Base-by-base conservation (phyloP, 2,888 invertebrate genomes). In the Chrysodeixis includens region DNA sequence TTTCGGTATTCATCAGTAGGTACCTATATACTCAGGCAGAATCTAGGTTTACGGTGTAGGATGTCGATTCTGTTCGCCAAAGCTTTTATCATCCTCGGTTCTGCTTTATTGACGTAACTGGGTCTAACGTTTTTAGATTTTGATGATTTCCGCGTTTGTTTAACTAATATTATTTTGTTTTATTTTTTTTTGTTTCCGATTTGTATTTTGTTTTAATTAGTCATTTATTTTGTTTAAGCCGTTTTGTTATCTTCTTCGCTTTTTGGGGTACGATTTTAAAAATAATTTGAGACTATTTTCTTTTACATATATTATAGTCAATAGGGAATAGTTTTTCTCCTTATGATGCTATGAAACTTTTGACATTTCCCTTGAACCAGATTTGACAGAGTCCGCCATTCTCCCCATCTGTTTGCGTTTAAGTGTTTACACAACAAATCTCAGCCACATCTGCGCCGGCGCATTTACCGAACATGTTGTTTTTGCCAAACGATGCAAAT, bases 401-500 rank as follows among this genome's bases (percentile, higher is more conserved):
- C n/a, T 61, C 49, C 26, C 7, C 64, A 58, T 54, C 44, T 63
- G 68, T 69, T 61, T 56, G 9, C 74, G 66, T 69, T 63, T 63
- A 67, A 56, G 9, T 78, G 66, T 69, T 63, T 63, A 67, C 59
- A 69, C 52, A 74, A 64, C 62, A 66, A 56, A 69, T 62, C 46
- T 18, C 35, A 44, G 65, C 59, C 51, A 55, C 53, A 66, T 66
- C 56, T 72, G 58, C 57, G 44, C 63, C 52, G 30, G 68, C 53
- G 56, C 59, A 75, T 82, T 83, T 84, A 77, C 81, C 75, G 69
- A 62, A 70, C 18, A 57, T 32, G 80, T 81, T 86, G 83, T 85
- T 87, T 85, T 86, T 87, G 88, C 86, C 88, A 86, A 88, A 83
- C 66, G 62, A 65, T 79, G 76, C 70, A 66, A 70, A 76, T 82